These are phyloP conservation scores for Corythoichthys intestinalis DNA, from an alignment of 2,113 vertebrate species.

Conservation along the genomic window DNA sequence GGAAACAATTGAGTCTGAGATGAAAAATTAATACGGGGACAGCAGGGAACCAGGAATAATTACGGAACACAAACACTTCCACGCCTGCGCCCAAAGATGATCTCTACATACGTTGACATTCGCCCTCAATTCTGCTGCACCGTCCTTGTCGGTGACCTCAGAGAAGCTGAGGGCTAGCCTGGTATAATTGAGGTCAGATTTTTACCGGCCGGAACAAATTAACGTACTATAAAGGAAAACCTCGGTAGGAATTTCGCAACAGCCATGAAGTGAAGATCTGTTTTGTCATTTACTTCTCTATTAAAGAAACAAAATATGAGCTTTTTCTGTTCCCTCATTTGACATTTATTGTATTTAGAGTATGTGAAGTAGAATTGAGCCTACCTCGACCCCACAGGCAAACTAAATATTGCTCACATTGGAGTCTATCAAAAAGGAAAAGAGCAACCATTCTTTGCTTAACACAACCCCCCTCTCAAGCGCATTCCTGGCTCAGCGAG, in stretches of 20 bases:
- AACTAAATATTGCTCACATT: background rate
- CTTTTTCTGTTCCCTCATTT: background rate
- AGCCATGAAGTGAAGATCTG: background rate
- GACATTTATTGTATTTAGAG: background rate
- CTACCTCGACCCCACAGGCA: background rate
- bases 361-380: background rate
- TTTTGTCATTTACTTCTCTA: conserved; percentile 31
- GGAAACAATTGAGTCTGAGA: background rate
- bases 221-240: background rate
- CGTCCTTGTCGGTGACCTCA: background rate
- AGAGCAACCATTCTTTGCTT: conserved; percentile 1
- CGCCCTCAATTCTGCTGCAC: conserved; percentile 30
- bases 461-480: background rate
- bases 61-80: background rate
- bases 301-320: conserved; percentile 26
- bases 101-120: background rate
- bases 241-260: background rate
- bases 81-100: background rate
- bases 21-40: conserved; percentile 5
- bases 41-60: background rate
- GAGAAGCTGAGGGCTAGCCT: background rate
- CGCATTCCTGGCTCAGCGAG: conserved; percentile 2
- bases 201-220: conserved; percentile 20
- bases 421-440: background rate
- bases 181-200: conserved; percentile 36